These are phyloP conservation scores for Sturmia bella DNA, from an alignment of 2,888 invertebrate genomes.

Conservation along the genomic window DNA sequence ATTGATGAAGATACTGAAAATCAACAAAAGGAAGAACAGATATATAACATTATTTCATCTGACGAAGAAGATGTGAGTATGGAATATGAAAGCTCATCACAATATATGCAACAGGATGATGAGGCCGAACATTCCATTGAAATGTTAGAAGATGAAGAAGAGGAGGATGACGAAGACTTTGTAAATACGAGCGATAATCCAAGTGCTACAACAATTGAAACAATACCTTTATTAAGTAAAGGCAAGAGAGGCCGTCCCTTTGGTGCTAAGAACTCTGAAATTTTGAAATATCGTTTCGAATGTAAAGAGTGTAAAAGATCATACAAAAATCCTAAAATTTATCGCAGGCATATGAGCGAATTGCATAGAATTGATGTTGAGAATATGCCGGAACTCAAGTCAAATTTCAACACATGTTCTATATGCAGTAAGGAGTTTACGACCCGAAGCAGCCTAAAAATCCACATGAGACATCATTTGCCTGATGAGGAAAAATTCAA, in stretches of 20 bases:
- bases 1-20: conserved; percentile 28
- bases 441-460: conserved; percentile 68
- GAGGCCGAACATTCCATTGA: conserved; percentile 38
- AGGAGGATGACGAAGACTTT: conserved; percentile 36
- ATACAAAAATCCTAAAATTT: conserved; percentile 71
- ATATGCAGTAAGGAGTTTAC: conserved; percentile 71
- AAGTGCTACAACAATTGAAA: neutral
- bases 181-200: conserved; percentile 4
- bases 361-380: conserved; percentile 68
- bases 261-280: conserved; percentile 18
- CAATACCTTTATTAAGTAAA: conserved; percentile 3
- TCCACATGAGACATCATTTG: conserved; percentile 72
- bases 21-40: conserved; percentile 9
- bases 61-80: conserved; percentile 23
- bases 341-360: conserved; percentile 71
- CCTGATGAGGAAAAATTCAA: conserved; percentile 73
- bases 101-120: conserved; percentile 1
- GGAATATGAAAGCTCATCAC: conserved; percentile 18
- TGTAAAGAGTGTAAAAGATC: conserved; percentile 67
- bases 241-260: conserved; percentile 58
- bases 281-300: conserved; percentile 32
- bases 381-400: conserved; percentile 65
- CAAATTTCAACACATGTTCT: conserved; percentile 50
- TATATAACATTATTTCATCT: conserved; percentile 32
- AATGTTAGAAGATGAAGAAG: conserved; percentile 40